phyloP scores from a whole-genome alignment of 2,113 vertebrate genomes.

The Coptodon rendalli region DNA sequence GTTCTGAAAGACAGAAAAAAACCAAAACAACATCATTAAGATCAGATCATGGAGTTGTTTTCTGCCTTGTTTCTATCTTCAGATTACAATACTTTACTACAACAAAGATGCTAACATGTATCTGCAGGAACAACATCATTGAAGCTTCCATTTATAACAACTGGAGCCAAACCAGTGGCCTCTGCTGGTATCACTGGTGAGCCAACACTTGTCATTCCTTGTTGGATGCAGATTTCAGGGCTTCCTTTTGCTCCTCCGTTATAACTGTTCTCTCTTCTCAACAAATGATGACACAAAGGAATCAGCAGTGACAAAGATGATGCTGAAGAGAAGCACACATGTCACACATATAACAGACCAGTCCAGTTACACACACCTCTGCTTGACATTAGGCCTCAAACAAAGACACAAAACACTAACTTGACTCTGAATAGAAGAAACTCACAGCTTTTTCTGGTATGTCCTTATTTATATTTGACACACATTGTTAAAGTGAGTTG shows the following conservation, averaged over 20 bases:
- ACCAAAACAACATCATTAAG: background rate
- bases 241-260: no score
- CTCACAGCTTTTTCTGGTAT: accelerated
- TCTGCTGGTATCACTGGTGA: background rate
- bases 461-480: background rate
- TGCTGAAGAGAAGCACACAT: background rate
- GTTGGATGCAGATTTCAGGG: background rate
- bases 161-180: no score
- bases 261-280: no score
- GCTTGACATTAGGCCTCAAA: background rate
- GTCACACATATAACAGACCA: no score
- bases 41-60: no score
- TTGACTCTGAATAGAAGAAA: background rate
- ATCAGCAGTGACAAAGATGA: background rate
- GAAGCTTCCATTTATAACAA: no score
- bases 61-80: background rate
- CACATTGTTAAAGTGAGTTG: background rate
- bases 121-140: background rate
- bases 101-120: background rate
- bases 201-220: background rate
- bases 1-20: background rate
- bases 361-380: background rate
- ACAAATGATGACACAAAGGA: accelerated
- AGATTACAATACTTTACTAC: accelerated
- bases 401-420: background rate